These are phyloP conservation scores for Borostomias antarcticus DNA, from an alignment of 2,797 vertebrate species.

Conservation along the genomic window DNA sequence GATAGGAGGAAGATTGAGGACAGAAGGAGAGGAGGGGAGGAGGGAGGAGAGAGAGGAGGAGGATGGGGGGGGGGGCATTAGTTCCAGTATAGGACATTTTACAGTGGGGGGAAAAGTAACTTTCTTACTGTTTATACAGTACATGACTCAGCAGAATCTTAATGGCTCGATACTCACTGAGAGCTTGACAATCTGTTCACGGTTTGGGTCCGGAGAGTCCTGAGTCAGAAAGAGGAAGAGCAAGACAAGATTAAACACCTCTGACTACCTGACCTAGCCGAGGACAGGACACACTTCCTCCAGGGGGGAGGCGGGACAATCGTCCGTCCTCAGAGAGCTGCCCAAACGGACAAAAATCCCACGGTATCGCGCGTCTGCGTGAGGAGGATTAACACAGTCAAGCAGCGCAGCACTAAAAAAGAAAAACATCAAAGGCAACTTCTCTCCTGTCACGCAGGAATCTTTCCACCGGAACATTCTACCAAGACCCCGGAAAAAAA, in stretches of 20 bases:
- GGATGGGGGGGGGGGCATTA: no score
- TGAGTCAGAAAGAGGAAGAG: slow-evolving; percentile 49
- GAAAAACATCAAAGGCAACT: no score
- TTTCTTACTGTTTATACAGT: background rate
- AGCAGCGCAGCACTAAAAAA: no score
- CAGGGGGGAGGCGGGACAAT: no score
- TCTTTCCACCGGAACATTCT: no score
- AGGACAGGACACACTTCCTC: no score
- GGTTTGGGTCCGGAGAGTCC: slow-evolving; percentile 91
- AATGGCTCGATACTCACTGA: slow-evolving; percentile 82
- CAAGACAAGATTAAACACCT: background rate
- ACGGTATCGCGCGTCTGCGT: no score
- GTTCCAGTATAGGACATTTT: background rate
- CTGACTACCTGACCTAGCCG: no score
- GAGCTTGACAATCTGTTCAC: slow-evolving; percentile 91
- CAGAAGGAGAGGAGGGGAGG: background rate
- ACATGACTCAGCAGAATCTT: background rate
- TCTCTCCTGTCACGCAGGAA: no score
- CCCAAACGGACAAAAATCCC: no score
- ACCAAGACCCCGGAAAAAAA: background rate
- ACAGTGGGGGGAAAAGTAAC: background rate
- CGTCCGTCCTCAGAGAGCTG: no score
- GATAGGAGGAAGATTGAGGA: background rate
- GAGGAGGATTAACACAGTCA: no score
- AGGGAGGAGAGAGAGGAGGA: background rate